Percentiles rank a stretch among this genome's conserved stretches.
Evolutionary conservation across 2,888 invertebrate genomes (phyloP).

Genomic region (Altica lythri): DNA sequence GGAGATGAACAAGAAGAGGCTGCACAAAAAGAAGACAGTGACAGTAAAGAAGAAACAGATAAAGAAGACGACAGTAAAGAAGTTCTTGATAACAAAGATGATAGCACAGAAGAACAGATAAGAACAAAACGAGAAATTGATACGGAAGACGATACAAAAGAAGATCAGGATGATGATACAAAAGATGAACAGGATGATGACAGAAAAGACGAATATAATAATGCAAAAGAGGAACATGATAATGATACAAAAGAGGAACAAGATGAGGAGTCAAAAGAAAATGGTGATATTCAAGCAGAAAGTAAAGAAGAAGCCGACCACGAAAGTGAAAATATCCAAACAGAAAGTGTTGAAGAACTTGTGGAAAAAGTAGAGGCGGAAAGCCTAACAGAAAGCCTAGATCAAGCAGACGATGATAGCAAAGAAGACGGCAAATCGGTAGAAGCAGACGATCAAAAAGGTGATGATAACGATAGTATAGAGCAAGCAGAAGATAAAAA

Average conservation of each 20-base stretch:
- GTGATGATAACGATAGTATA: constrained; percentile 35
- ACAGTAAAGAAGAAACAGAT: constrained; percentile 47
- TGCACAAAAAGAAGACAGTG: constrained; percentile 44
- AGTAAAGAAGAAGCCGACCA: constrained; percentile 9
- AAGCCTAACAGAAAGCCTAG: constrained; percentile 12
- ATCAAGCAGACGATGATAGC: constrained; percentile 26
- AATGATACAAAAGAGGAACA: constrained; percentile 26
- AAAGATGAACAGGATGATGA: constrained; percentile 2
- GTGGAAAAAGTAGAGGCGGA: constrained; percentile 28
- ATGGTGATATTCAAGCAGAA: constrained; percentile 13
- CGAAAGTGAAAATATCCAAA: no score
- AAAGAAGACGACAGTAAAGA: constrained; percentile 23
- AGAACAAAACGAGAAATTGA: neutral
- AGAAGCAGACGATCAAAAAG: constrained; percentile 36
- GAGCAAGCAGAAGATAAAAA: constrained; percentile 28
- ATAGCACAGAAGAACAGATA: constrained; percentile 19
- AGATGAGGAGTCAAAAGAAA: constrained; percentile 24
- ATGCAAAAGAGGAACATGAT: constrained; percentile 28
- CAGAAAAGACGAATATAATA: constrained; percentile 4
- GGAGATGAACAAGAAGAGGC: constrained; percentile 41
- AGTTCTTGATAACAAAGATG: constrained; percentile 37
- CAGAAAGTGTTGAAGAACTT: constrained; percentile 18
- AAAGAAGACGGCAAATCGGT: constrained; percentile 52
- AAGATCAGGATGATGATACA: constrained; percentile 41
- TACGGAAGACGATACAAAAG: neutral